Evolutionary conservation across 2,888 invertebrate genomes (phyloP), one percentile per base, ranked within the genome.

Genomic region (Habroteleia sp.): DNA sequence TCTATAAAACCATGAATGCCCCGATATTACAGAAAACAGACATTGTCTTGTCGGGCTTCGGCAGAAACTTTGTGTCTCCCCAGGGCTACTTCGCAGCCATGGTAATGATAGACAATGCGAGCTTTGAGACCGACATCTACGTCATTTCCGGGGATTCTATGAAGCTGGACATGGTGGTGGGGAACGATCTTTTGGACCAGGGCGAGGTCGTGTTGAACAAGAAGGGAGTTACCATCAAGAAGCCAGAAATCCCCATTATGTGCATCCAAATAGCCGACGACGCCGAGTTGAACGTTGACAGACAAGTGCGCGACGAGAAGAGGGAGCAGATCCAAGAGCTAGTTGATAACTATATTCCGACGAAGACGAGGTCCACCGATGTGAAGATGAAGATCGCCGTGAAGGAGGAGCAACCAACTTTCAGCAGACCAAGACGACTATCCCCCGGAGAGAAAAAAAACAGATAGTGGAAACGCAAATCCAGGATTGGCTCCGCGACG

Each of bases 141-240:
- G 39, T 75, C 1, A 65, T 75, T 1, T 7, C 65, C 0, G 16
- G 14, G 6, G 54, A 71, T 2, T 14, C 41, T 1, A 58, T 75
- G 41, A 44, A 35, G 23, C 13, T 71, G 2, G 6, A 8, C 1
- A 44, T 44, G 35, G 13, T 75, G 0, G 33, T 71, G 27, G 65
- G 71, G 3, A 71, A 60, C 11, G 71, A 71, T 39, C 46, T 75
- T 4, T 60, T 71, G 0, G 62, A 75, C 16, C 58, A 58, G 11
- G 58, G 25, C 1, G 65, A 71, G 14, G 44, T 75, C 1, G 2
- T 13, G 1, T 10, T 66, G 33, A 50, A 17, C 8, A 58, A 27
- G 16, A 8, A 41, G 2, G 41, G 39, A 3, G 46, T 68, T 2
- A 39, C 37, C 4, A 39, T 58, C 1, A 46, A n/a, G n/a, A 68